These are phyloP conservation scores for Helleia helle DNA, from an alignment of 2,888 invertebrate genomes.

Conservation along the genomic window DNA sequence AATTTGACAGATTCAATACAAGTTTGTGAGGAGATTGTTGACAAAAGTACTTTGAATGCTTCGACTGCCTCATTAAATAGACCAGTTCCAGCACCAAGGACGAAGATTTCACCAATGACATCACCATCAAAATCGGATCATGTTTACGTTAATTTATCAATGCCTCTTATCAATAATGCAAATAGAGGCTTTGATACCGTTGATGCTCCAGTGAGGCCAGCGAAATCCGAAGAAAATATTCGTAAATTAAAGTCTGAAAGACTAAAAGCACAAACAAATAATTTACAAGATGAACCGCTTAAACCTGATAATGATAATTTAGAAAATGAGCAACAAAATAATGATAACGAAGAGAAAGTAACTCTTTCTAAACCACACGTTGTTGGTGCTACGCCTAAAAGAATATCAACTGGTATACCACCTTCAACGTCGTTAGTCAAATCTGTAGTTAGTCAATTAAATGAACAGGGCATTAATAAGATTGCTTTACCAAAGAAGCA, in stretches of 20 bases:
- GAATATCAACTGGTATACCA: slow-evolving; percentile 38
- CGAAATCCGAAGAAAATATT: slow-evolving; percentile 52
- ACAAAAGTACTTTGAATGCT: slow-evolving; percentile 29
- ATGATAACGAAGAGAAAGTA: slow-evolving; percentile 25
- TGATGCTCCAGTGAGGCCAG: slow-evolving; percentile 49
- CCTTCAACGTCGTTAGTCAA: slow-evolving; percentile 63
- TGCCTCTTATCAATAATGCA: slow-evolving; percentile 52
- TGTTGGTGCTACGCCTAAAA: slow-evolving; percentile 61
- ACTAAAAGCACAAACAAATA: not conserved
- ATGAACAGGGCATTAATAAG: slow-evolving; percentile 53
- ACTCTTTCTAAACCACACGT: slow-evolving; percentile 51
- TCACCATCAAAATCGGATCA: slow-evolving; percentile 65
- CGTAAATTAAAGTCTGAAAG: slow-evolving; percentile 15
- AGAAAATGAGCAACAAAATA: slow-evolving; percentile 26
- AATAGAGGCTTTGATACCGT: slow-evolving; percentile 42
- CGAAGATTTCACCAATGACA: slow-evolving; percentile 45
- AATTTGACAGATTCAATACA: slow-evolving; percentile 80
- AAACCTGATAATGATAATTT: slow-evolving; percentile 25
- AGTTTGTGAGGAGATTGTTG: slow-evolving; percentile 71
- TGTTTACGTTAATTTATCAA: slow-evolving; percentile 74
- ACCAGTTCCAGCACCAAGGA: slow-evolving; percentile 75
- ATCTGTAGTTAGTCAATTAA: slow-evolving; percentile 56
- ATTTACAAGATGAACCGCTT: slow-evolving; percentile 17
- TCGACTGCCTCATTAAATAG: slow-evolving; percentile 68
- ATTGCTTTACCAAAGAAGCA: slow-evolving; percentile 55